Evolutionary conservation across 2,113 vertebrate genomes (phyloP).

Genomic region (Sebastes schlegelii): DNA sequence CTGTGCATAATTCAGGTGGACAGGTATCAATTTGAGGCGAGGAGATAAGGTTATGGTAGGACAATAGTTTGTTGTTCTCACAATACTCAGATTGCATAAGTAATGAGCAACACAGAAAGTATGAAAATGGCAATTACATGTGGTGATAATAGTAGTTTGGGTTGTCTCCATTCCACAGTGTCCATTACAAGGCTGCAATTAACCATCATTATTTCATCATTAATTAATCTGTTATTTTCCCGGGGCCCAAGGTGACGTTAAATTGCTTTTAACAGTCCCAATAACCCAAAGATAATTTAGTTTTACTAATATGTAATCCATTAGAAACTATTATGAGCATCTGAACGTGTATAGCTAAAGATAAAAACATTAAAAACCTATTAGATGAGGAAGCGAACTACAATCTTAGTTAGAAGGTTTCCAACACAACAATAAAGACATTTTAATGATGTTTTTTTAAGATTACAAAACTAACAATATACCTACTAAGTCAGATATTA

Average conservation of each 20-base stretch:
- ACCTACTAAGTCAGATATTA: neutral
- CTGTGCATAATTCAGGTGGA: conserved; percentile 78
- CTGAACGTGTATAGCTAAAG: neutral
- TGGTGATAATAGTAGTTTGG: conserved; percentile 46
- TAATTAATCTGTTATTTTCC: neutral
- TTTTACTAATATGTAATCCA: neutral
- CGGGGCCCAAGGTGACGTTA: neutral
- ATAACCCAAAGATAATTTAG: neutral
- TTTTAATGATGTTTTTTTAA: neutral
- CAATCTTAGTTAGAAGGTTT: too few relatives aligned
- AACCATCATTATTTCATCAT: neutral
- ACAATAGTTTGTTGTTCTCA: conserved; percentile 9
- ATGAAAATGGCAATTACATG: conserved; percentile 22
- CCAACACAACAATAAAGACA: too few relatives aligned
- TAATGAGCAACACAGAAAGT: neutral
- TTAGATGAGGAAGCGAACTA: neutral
- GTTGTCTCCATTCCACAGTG: neutral
- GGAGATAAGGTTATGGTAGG: conserved; percentile 25
- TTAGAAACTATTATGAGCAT: neutral
- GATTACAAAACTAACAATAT: neutral
- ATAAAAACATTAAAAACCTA: neutral
- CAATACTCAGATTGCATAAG: conserved; percentile 6
- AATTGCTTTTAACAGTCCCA: neutral
- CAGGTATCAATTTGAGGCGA: conserved; percentile 53
- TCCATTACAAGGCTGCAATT: neutral